These are phyloP conservation scores for Lepidocyrtinus sp. DNA, from an alignment of 2,888 invertebrate genomes.

Conservation along the genomic window DNA sequence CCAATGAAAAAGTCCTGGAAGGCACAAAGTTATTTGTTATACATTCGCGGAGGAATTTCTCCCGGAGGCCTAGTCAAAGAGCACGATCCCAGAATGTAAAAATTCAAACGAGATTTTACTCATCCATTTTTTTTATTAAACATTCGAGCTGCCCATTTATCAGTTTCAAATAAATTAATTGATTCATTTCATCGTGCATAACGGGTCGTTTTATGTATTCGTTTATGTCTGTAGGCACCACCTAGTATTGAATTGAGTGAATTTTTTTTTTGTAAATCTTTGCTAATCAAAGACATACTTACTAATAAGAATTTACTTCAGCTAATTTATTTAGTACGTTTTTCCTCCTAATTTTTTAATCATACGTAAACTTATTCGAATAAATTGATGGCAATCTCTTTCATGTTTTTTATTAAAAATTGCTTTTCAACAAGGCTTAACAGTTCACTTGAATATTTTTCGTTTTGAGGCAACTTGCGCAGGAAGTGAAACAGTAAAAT, in stretches of 20 bases:
- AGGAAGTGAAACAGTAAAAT: slow-evolving; percentile 63
- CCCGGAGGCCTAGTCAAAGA: slow-evolving; percentile 11
- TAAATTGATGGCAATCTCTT: slow-evolving; percentile 43
- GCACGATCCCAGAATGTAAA: slow-evolving; percentile 10
- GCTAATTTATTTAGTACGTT: slow-evolving; percentile 1
- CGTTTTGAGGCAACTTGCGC: slow-evolving; percentile 61
- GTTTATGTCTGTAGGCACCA: slow-evolving; percentile 14
- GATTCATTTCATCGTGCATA: no score
- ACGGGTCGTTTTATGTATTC: neutral
- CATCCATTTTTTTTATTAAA: slow-evolving; percentile 1
- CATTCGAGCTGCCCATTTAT: slow-evolving; percentile 7
- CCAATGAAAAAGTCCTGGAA: slow-evolving; percentile 57
- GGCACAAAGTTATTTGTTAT: slow-evolving; percentile 60
- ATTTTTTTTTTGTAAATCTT: slow-evolving; percentile 4
- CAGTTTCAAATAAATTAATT: slow-evolving; percentile 9
- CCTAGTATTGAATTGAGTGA: slow-evolving; percentile 21
- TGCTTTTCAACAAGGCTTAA: slow-evolving; percentile 60
- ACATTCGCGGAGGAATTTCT: slow-evolving; percentile 42
- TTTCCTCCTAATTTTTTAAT: slow-evolving; percentile 5
- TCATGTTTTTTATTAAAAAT: slow-evolving; percentile 45
- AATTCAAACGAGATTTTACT: neutral
- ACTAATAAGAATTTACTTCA: neutral
- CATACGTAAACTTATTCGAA: slow-evolving; percentile 3
- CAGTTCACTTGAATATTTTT: slow-evolving; percentile 54
- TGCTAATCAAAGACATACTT: slow-evolving; percentile 8